phyloP scores from a whole-genome alignment of 1,140 invertebrate species.

The Gryllus bimaculatus region DNA sequence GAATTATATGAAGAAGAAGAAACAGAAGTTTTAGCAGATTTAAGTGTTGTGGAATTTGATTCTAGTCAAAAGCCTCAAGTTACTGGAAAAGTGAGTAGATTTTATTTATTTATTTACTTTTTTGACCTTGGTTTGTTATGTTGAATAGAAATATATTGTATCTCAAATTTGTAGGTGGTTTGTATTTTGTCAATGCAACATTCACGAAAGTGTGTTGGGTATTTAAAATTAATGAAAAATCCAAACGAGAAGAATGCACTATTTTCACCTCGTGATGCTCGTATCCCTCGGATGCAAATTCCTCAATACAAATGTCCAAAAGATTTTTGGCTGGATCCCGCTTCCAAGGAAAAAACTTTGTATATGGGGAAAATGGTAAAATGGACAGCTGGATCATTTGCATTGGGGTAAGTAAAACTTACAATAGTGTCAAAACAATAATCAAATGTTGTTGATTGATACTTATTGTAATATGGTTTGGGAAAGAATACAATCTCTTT shows the following conservation, averaged over 20 bases:
- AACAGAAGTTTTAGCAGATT: background rate
- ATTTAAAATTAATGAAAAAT: constrained; percentile 48
- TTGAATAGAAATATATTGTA: background rate
- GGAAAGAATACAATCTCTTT: no score
- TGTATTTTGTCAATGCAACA: constrained; percentile 45
- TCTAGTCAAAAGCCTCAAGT: background rate
- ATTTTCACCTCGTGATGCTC: constrained; percentile 61
- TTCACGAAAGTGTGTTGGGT: constrained; percentile 54
- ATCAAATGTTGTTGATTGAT: background rate
- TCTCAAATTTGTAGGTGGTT: constrained; percentile 36
- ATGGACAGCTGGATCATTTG: constrained; percentile 48
- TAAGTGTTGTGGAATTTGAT: background rate
- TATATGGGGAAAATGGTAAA: constrained; percentile 59
- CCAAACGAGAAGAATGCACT: constrained; percentile 44
- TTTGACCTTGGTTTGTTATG: background rate
- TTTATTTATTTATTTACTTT: background rate
- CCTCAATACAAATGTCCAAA: constrained; percentile 47
- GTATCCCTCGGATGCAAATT: constrained; percentile 61
- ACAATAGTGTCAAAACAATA: background rate
- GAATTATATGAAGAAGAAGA: background rate
- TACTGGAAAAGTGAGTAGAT: background rate
- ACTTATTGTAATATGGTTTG: background rate
- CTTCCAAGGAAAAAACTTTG: constrained; percentile 47
- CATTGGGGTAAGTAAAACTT: constrained; percentile 37
- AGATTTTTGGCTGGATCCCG: constrained; percentile 43